Base-by-base conservation (phyloP, 2,797 vertebrate species). In the Brachyalestes nurse region DNA sequence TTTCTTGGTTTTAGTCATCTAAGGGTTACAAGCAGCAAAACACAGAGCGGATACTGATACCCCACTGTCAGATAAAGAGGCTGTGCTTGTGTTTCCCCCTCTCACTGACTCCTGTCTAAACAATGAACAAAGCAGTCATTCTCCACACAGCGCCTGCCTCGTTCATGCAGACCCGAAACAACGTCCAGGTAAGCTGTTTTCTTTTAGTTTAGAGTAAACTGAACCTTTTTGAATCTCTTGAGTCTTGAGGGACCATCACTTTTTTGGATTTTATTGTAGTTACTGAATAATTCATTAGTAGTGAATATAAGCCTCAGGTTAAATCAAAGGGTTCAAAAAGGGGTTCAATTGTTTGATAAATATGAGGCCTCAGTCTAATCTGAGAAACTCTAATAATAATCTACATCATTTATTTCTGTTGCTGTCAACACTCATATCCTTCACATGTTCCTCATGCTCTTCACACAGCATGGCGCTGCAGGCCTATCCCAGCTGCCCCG, bases 401-500 rank as follows among this genome's bases (percentile, higher is more conserved):
- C 28, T 28, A 28, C 28, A 3, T 28, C 28, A 28, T 28, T 28
- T 28, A 28, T 28, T 28, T 28, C 28, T 28, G 28, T 28, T 28
- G 28, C 28, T 28, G 28, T 28, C 28, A 28, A 28, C 28, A 28
- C 28, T 28, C 28, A 3, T 28, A 25, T 51, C 67, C 19, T 65
- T 42, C 10, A 23, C 66, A 23, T n/a, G 2, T 10, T 61, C 21
- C 16, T 21, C 38, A 16, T 45, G 34, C 38, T 57, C n/a, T 57
- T 57, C 51, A 23, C 34, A 9, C 34, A 55, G 70, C 25, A 38
- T 19, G 70, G 70, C 49, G 49, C 38, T 62, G 53, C 34, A 64
- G 23, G 67, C 67, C 42, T 49, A 5, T 83, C 86, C 81, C 85
- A 85, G 73, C 53, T 0, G 75, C 21, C 21, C 79, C 75, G 71